These are phyloP conservation scores for Sinohyriopsis cumingii DNA, from an alignment of 2,888 invertebrate species.

Conservation along the genomic window DNA sequence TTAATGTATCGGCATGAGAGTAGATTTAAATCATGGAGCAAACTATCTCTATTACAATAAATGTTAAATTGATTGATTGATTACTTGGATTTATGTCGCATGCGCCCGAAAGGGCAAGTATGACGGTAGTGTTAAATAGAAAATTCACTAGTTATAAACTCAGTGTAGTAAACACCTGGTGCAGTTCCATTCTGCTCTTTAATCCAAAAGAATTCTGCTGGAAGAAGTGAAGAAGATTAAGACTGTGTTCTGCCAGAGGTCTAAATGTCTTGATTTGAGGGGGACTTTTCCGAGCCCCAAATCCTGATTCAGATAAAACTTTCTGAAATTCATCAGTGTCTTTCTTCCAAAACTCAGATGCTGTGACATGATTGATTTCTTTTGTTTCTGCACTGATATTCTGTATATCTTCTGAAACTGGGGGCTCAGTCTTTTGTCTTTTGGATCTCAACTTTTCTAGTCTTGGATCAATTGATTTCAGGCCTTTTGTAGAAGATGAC, in stretches of 20 bases:
- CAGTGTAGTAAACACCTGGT: constrained; percentile 16
- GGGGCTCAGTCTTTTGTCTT: too few species aligned
- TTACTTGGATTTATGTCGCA: too few species aligned
- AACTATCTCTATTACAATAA: too few species aligned
- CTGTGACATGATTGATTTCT: not conserved
- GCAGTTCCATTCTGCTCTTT: constrained; percentile 13
- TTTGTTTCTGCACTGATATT: not conserved
- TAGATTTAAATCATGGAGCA: too few species aligned
- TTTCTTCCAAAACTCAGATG: not conserved
- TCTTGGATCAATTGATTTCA: not conserved
- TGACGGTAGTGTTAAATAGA: too few species aligned
- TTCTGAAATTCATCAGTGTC: constrained; percentile 11
- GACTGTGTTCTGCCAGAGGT: constrained; percentile 12
- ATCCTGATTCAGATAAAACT: constrained; percentile 7
- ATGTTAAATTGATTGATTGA: too few species aligned
- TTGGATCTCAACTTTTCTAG: too few species aligned
- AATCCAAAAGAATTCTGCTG: constrained; percentile 26
- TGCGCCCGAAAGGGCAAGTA: too few species aligned
- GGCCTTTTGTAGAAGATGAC: too few species aligned
- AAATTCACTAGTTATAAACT: too few species aligned
- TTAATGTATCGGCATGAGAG: too few species aligned
- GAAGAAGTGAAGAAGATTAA: constrained; percentile 26
- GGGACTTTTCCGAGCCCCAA: constrained; percentile 7
- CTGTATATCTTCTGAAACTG: not conserved
- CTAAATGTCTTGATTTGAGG: constrained; percentile 7